These are phyloP conservation scores for Trissolcus brochymenae DNA, from an alignment of 2,888 invertebrate species.

Conservation along the genomic window DNA sequence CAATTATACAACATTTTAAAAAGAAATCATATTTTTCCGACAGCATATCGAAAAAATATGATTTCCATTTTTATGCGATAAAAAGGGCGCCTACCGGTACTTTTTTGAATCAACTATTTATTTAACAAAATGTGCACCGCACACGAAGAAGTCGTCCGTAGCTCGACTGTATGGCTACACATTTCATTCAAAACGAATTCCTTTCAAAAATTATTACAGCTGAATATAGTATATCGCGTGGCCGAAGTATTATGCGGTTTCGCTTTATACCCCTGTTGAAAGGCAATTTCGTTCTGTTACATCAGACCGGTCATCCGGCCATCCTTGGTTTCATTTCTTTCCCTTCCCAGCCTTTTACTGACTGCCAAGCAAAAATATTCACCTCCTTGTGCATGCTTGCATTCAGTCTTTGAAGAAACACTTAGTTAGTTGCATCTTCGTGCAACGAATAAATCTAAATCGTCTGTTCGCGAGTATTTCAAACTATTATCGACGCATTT, in stretches of 20 bases:
- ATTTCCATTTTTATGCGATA: conserved; percentile 21
- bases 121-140: conserved; percentile 17
- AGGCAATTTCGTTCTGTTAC: conserved; percentile 73
- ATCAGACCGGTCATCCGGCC: conserved; percentile 71
- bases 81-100: conserved; percentile 6
- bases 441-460: conserved; percentile 42
- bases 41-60: conserved; percentile 10
- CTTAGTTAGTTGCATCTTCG: conserved; percentile 53
- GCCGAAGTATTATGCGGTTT: conserved; percentile 60
- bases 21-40: not conserved
- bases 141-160: conserved; percentile 8
- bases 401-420: conserved; percentile 59
- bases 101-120: conserved; percentile 23
- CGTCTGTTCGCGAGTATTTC: conserved; percentile 1
- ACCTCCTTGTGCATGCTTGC: conserved; percentile 59
- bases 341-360: conserved; percentile 61
- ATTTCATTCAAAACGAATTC: conserved; percentile 45
- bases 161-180: conserved; percentile 21
- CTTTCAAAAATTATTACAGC: conserved; percentile 49
- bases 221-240: conserved; percentile 52
- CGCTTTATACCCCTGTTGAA: conserved; percentile 62
- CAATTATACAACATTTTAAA: not conserved
- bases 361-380: conserved; percentile 58
- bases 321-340: conserved; percentile 59
- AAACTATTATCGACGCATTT: conserved; percentile 17